Evolutionary conservation across 2,888 invertebrate genomes (phyloP).

Genomic region (Cyclophora punctaria): DNA sequence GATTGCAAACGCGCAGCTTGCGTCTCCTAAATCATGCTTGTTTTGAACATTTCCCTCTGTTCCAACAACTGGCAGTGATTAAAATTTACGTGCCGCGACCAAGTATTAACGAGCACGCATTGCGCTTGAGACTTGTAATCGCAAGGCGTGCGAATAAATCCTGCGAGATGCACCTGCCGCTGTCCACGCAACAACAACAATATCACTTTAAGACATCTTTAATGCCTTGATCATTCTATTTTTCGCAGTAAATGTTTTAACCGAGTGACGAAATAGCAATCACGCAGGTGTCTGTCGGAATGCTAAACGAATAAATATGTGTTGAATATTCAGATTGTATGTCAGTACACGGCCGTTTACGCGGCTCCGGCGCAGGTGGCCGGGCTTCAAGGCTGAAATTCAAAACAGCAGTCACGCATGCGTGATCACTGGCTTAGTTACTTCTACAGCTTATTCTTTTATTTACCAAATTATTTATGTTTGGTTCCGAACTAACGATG

Average conservation of each 20-base stretch:
- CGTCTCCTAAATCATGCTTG: constrained; percentile 66
- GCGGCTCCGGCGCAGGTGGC: constrained; percentile 79
- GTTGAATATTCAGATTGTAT: constrained; percentile 74
- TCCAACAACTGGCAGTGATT: constrained; percentile 71
- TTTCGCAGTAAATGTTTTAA: constrained; percentile 8
- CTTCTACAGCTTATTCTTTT: constrained; percentile 20
- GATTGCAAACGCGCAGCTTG: constrained; percentile 33
- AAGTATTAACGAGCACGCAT: constrained; percentile 70
- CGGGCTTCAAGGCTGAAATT: constrained; percentile 76
- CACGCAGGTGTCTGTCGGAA: constrained; percentile 64
- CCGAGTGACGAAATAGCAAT: constrained; percentile 45
- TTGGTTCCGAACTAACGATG: too few relatives aligned
- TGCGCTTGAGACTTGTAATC: constrained; percentile 54
- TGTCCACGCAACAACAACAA: constrained; percentile 21
- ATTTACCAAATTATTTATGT: constrained; percentile 3
- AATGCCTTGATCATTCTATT: constrained; percentile 7
- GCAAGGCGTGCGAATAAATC: constrained; percentile 66
- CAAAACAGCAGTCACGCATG: constrained; percentile 74
- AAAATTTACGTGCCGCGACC: constrained; percentile 72
- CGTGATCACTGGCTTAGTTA: constrained; percentile 59
- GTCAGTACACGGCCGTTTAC: constrained; percentile 74
- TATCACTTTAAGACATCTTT: constrained; percentile 17
- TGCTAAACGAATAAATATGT: constrained; percentile 67
- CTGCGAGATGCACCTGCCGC: constrained; percentile 68
- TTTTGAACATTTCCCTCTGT: constrained; percentile 64